Conservation (phyloP, 2,797 vertebrate genomes). For the Mus spretus region DNA sequence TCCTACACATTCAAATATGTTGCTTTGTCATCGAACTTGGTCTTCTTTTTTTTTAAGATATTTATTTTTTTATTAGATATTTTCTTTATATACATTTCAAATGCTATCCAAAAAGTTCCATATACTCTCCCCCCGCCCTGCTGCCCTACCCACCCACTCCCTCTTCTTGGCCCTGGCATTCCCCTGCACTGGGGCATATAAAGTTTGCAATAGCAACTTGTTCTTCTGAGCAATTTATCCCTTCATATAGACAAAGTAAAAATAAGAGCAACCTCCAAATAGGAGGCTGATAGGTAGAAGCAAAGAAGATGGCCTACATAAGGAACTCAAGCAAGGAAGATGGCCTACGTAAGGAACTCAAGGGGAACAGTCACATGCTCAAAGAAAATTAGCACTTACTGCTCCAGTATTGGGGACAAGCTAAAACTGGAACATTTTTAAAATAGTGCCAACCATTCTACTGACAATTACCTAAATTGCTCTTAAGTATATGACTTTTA, state of each 20-base stretch:
- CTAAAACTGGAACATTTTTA: neutral
- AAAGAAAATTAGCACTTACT: constrained; percentile 40
- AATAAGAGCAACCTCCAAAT: neutral
- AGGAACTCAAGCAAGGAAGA: neutral
- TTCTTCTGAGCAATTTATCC: neutral
- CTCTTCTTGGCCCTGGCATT: no score
- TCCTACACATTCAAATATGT: constrained; percentile 63
- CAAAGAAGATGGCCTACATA: no score
- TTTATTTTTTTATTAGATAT: no score
- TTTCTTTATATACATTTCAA: no score
- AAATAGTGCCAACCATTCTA: constrained; percentile 11
- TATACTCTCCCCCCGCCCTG: no score
- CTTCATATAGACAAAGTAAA: neutral
- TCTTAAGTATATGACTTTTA: constrained; percentile 69
- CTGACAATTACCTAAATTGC: constrained; percentile 64
- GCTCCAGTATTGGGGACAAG: constrained; percentile 22
- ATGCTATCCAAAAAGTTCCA: no score
- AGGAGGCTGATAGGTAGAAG: neutral
- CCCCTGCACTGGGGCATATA: no score
- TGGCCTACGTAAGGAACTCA: neutral
- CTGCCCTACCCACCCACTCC: no score
- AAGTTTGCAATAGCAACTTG: no score
- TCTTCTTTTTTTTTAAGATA: neutral
- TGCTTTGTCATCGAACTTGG: constrained; percentile 54
- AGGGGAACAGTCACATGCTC: neutral